Percentiles rank a stretch among this genome's conserved stretches.
Conservation (phyloP, 37 sponge, comb jelly and placozoan species). For the Spongilla lacustris region DNA sequence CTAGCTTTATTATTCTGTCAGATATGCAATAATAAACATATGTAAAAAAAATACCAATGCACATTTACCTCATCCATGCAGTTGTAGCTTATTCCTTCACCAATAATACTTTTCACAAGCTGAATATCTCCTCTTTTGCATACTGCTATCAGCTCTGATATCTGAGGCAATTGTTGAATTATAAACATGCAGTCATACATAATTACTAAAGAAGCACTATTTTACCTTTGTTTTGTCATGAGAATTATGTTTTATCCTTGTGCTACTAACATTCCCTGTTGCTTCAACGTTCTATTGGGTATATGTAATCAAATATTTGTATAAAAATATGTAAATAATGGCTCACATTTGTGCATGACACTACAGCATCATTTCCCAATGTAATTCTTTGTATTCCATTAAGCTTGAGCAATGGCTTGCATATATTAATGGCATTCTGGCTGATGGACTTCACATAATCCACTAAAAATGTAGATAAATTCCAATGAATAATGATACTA, state of each 20-base stretch:
- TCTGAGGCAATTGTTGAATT: too few species aligned
- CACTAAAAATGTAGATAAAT: not conserved
- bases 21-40: too few species aligned
- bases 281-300: too few species aligned
- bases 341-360: not conserved
- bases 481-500: not conserved
- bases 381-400: not conserved
- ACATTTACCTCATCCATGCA: not conserved
- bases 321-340: too few species aligned
- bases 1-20: too few species aligned
- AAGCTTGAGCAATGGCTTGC: not conserved
- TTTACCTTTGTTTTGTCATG: not conserved
- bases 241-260: not conserved
- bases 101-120: not conserved
- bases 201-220: too few species aligned
- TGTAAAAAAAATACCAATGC: too few species aligned
- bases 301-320: too few species aligned
- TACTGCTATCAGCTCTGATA: not conserved
- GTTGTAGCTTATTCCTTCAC: not conserved
- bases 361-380: not conserved
- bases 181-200: too few species aligned
- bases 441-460: not conserved
- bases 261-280: not conserved
- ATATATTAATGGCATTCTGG: not conserved
- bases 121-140: not conserved